A percentile compares a stretch with the other conserved stretches of the same genome.
Evolutionary conservation across 2,113 vertebrate genomes (phyloP).

Genomic region (Toxotes chatareus): DNA sequence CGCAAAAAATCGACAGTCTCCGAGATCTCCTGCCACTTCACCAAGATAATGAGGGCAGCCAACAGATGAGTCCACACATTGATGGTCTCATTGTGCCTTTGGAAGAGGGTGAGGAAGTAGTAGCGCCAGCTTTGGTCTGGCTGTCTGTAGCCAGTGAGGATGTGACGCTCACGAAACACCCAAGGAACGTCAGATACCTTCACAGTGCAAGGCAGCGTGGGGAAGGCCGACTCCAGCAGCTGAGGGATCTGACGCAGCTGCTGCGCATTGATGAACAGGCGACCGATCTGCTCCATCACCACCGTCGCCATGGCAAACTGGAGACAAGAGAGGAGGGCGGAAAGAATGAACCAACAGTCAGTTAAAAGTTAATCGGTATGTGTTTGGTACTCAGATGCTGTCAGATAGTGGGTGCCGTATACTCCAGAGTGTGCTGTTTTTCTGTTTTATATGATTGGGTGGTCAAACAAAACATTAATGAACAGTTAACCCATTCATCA

Average conservation of each 20-base stretch:
- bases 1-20: conserved; percentile 89
- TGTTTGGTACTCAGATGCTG: conserved; percentile 1
- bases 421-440: background rate
- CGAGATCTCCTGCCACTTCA: conserved; percentile 87
- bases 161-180: conserved; percentile 93
- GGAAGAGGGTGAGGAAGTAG: conserved; percentile 94
- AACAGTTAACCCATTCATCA: background rate
- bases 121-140: conserved; percentile 91
- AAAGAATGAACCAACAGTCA: conserved; percentile 38
- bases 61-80: conserved; percentile 95
- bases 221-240: conserved; percentile 85
- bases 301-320: conserved; percentile 87
- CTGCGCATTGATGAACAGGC: conserved; percentile 85
- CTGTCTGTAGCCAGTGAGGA: conserved; percentile 90
- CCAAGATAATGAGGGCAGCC: conserved; percentile 88
- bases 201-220: conserved; percentile 87
- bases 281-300: conserved; percentile 89
- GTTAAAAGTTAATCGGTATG: conserved; percentile 27
- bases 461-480: background rate
- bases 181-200: conserved; percentile 88
- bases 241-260: conserved; percentile 86
- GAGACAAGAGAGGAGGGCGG: conserved; percentile 17
- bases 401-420: background rate
- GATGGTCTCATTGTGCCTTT: conserved; percentile 93
- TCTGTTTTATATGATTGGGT: background rate